phyloP scores from a whole-genome alignment of 2,113 vertebrate species.

The Sardina pilchardus region DNA sequence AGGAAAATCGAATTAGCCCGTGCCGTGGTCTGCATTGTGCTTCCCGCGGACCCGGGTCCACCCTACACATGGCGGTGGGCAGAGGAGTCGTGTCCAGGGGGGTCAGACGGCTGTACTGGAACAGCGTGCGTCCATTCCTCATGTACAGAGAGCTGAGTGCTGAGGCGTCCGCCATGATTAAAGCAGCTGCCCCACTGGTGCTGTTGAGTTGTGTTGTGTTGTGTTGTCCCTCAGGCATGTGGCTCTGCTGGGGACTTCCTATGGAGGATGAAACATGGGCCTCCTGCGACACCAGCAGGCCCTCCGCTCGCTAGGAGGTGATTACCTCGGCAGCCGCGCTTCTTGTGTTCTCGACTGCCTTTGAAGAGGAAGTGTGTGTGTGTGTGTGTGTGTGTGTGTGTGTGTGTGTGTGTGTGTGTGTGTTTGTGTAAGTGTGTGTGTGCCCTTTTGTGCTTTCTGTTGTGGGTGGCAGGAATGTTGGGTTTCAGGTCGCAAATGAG shows the following conservation, averaged over 20 bases:
- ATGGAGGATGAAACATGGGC: background rate
- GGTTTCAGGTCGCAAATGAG: slow-evolving; percentile 4
- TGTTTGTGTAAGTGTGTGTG: background rate
- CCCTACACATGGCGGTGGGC: background rate
- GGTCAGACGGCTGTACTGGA: background rate
- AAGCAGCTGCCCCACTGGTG: background rate
- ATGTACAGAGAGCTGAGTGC: background rate
- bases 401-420: background rate
- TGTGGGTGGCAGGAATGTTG: slow-evolving; percentile 8
- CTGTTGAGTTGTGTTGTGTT: no score
- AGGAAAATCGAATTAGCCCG: background rate
- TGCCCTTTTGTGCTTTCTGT: background rate
- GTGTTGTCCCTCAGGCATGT: background rate
- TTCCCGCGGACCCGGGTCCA: background rate
- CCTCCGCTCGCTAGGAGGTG: background rate
- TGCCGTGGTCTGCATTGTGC: background rate
- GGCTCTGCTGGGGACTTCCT: background rate
- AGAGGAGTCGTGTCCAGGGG: background rate
- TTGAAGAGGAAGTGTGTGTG: background rate
- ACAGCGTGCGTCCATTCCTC: background rate
- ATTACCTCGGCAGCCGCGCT: background rate
- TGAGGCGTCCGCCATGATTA: background rate
- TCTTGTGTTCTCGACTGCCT: background rate
- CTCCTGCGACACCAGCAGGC: background rate
- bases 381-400: background rate